Evolutionary conservation across 1,140 invertebrate species (phyloP).

Genomic region (Riptortus pedestris): DNA sequence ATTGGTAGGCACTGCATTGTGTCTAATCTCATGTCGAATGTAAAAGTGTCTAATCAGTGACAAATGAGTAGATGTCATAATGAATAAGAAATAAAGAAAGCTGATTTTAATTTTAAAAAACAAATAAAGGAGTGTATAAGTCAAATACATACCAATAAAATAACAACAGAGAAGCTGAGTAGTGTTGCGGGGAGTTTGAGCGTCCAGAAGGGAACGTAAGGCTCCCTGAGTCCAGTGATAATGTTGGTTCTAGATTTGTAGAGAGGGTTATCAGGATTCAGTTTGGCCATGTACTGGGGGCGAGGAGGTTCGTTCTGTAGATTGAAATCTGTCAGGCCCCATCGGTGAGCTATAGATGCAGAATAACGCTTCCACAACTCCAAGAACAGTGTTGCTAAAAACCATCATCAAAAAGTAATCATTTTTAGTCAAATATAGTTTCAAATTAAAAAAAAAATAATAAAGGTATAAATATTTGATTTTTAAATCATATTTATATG

Average conservation of each 20-base stretch:
- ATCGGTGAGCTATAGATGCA: slow-evolving; percentile 78
- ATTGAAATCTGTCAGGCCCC: slow-evolving; percentile 82
- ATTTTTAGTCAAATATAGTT: not conserved
- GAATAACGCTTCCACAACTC: slow-evolving; percentile 93
- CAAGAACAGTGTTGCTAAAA: slow-evolving; percentile 67
- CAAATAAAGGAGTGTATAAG: too few relatives aligned
- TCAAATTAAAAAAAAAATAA: not conserved
- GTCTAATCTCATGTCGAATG: too few relatives aligned
- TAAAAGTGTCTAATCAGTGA: too few relatives aligned
- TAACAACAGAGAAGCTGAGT: slow-evolving; percentile 71
- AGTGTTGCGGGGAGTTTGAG: slow-evolving; percentile 71
- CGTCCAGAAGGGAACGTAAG: slow-evolving; percentile 78
- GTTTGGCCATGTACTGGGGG: slow-evolving; percentile 66
- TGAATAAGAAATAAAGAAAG: not conserved
- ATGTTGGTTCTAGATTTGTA: slow-evolving; percentile 48
- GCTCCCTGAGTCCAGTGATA: slow-evolving; percentile 68
- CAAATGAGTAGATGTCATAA: not conserved
- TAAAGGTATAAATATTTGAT: too few relatives aligned
- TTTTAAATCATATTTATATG: too few relatives aligned
- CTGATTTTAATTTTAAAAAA: not conserved
- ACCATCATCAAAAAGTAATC: slow-evolving; percentile 12
- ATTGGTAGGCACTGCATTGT: too few relatives aligned
- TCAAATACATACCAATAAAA: slow-evolving; percentile 59
- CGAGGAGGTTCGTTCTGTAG: slow-evolving; percentile 77
- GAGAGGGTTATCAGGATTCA: slow-evolving; percentile 38